phyloP scores from a whole-genome alignment of 2,888 invertebrate genomes.

The Lepidocyrtoides sp. region DNA sequence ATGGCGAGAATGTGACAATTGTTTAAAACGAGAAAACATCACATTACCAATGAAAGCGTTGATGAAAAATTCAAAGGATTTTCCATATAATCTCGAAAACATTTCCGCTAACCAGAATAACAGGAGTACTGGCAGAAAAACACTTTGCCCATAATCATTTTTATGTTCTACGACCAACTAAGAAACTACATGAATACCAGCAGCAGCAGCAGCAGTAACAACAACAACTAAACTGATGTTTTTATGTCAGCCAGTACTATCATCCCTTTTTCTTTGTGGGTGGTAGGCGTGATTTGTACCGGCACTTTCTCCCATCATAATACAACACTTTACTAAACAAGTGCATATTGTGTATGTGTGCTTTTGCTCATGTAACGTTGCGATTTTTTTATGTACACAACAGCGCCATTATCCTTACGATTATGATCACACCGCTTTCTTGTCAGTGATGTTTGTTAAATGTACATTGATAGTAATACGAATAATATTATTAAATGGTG shows the following conservation, averaged over 20 bases:
- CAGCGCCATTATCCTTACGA: background rate
- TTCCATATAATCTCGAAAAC: slow-evolving; percentile 62
- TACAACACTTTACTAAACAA: slow-evolving; percentile 3
- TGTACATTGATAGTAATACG: too few relatives aligned
- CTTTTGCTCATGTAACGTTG: background rate
- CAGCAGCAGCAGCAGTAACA: background rate
- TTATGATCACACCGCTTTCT: too few relatives aligned
- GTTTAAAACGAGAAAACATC: slow-evolving; percentile 25
- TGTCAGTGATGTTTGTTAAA: too few relatives aligned
- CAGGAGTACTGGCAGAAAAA: background rate
- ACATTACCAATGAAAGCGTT: slow-evolving; percentile 37
- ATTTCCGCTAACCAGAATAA: slow-evolving; percentile 14
- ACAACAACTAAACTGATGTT: background rate
- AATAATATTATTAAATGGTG: too few relatives aligned
- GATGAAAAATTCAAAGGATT: slow-evolving; percentile 71
- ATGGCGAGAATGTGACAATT: slow-evolving; percentile 41
- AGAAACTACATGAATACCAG: background rate
- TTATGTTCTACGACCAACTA: background rate
- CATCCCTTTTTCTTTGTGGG: slow-evolving; percentile 7
- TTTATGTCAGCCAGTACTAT: background rate
- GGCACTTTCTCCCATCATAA: slow-evolving; percentile 11
- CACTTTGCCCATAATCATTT: background rate
- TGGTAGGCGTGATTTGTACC: slow-evolving; percentile 11
- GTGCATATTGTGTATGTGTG: background rate
- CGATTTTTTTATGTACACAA: slow-evolving; percentile 10